phyloP scores from a whole-genome alignment of 2,797 vertebrate species.

The Chromobotia macracanthus region DNA sequence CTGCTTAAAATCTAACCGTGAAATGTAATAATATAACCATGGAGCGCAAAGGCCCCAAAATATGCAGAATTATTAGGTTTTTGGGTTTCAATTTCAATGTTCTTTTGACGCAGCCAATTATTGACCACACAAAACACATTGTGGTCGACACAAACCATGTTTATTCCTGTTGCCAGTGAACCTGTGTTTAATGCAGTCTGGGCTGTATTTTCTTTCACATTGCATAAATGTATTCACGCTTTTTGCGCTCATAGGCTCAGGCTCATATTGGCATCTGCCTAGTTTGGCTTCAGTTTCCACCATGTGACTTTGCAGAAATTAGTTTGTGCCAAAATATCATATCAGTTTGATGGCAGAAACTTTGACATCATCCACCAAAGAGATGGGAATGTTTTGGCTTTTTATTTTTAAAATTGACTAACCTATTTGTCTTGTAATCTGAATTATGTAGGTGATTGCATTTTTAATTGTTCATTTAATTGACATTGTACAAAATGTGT shows the following conservation, averaged over 20 bases:
- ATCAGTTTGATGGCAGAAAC: too few relatives aligned
- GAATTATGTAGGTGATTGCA: too few relatives aligned
- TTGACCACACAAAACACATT: not conserved
- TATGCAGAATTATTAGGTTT: not conserved
- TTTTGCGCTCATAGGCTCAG: not conserved
- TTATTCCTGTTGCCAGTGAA: constrained; percentile 7
- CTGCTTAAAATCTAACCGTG: not conserved
- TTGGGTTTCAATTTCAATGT: not conserved
- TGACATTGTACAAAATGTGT: too few relatives aligned
- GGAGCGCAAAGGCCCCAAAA: not conserved
- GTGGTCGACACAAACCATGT: constrained; percentile 1
- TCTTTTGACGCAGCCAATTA: not conserved
- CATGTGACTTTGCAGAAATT: not conserved
- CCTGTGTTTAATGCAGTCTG: not conserved
- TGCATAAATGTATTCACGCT: not conserved
- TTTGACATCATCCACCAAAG: not conserved
- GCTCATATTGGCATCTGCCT: not conserved
- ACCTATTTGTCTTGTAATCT: not conserved
- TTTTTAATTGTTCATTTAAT: too few relatives aligned
- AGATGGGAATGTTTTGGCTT: not conserved
- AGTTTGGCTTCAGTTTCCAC: not conserved
- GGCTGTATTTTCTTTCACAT: not conserved
- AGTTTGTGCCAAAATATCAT: not conserved
- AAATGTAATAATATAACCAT: constrained; percentile 1
- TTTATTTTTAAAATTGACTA: not conserved